Evolutionary conservation across 2,113 vertebrate genomes (phyloP).

Genomic region (Hemicordylus capensis): DNA sequence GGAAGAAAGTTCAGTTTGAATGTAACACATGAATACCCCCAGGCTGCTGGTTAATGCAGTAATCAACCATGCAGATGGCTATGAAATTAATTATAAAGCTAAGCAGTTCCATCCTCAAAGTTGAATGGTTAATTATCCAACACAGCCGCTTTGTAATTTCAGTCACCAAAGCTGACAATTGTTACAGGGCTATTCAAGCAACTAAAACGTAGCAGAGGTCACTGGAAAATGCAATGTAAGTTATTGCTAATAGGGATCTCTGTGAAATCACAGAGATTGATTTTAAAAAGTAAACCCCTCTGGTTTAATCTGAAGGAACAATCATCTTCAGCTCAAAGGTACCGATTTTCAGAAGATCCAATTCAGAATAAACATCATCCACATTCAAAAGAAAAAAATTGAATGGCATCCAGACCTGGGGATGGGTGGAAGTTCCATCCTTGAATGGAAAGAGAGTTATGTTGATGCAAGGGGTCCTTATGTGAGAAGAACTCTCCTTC

Average conservation of each 20-base stretch:
- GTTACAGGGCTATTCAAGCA: constrained; percentile 37
- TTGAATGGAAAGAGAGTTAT: too few species aligned
- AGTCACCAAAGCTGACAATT: constrained; percentile 50
- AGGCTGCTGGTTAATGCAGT: constrained; percentile 53
- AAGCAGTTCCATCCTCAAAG: constrained; percentile 50
- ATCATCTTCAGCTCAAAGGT: neutral
- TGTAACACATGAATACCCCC: constrained; percentile 51
- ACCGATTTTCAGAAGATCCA: constrained; percentile 2
- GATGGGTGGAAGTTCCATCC: too few species aligned
- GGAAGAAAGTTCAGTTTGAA: constrained; percentile 50
- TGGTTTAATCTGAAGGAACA: constrained; percentile 19
- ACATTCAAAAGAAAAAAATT: too few species aligned
- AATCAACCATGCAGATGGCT: constrained; percentile 50
- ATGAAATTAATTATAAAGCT: constrained; percentile 60
- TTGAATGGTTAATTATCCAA: constrained; percentile 58
- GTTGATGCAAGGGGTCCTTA: too few species aligned
- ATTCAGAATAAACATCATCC: constrained; percentile 11
- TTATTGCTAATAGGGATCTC: constrained; percentile 44
- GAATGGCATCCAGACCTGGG: too few species aligned
- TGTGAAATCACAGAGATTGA: constrained; percentile 35
- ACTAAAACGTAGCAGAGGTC: constrained; percentile 46
- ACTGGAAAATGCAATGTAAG: constrained; percentile 46
- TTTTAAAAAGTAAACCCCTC: constrained; percentile 50
- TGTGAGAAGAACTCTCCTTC: too few species aligned
- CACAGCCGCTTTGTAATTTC: constrained; percentile 57